phyloP scores from a whole-genome alignment of 2,113 vertebrate species.

The Gila orcuttii region DNA sequence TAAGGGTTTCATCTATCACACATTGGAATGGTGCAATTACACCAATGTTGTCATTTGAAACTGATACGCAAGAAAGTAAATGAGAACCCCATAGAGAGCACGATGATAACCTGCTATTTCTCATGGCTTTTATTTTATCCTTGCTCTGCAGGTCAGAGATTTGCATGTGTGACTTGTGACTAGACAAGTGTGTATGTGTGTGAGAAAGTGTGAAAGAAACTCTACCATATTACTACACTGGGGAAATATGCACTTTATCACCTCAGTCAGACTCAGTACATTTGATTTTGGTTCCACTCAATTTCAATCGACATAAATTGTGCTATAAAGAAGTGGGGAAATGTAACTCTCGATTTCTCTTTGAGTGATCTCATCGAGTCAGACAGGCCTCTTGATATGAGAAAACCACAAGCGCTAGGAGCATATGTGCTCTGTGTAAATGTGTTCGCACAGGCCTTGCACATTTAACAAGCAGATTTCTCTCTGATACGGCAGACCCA shows the following conservation, averaged over 20 bases:
- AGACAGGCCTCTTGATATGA: conserved; percentile 55
- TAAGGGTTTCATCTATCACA: conserved; percentile 51
- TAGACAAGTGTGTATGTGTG: conserved; percentile 18
- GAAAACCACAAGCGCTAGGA: conserved; percentile 44
- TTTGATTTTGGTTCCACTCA: conserved; percentile 68
- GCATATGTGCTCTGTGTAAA: conserved; percentile 42
- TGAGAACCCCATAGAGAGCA: conserved; percentile 39
- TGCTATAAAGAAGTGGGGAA: conserved; percentile 51
- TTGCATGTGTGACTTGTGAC: conserved; percentile 35
- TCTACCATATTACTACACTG: conserved; percentile 62
- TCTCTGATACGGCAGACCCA: conserved; percentile 44
- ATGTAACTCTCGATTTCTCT: conserved; percentile 63
- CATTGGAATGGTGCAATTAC: conserved; percentile 55
- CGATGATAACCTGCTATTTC: conserved; percentile 44
- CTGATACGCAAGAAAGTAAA: conserved; percentile 50
- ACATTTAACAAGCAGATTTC: conserved; percentile 50
- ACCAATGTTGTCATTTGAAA: conserved; percentile 56
- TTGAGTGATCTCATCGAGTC: conserved; percentile 57
- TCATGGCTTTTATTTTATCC: conserved; percentile 46
- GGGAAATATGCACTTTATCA: conserved; percentile 73
- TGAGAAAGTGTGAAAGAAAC: conserved; percentile 25
- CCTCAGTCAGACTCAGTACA: conserved; percentile 57
- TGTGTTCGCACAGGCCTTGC: conserved; percentile 29
- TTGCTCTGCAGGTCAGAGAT: conserved; percentile 35
- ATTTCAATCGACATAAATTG: conserved; percentile 69